Conservation (phyloP, 2,888 invertebrate genomes). For the Molorchus minor region DNA sequence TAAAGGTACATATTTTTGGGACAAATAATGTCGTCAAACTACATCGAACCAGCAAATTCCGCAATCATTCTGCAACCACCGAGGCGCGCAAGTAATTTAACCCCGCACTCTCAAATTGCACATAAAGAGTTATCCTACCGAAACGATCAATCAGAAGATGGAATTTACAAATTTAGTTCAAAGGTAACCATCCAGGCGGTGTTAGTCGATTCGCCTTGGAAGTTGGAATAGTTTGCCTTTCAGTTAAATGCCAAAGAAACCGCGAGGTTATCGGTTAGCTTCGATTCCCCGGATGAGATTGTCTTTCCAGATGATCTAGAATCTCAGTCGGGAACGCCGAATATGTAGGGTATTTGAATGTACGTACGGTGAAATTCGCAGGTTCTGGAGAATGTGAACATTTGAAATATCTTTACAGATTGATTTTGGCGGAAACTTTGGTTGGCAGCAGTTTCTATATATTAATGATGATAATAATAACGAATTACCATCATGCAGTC, state of each 20-base stretch:
- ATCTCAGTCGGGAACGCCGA: slow-evolving; percentile 9
- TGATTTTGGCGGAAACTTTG: no score
- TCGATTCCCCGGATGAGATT: slow-evolving; percentile 21
- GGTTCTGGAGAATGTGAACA: no score
- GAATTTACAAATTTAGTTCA: slow-evolving; percentile 20
- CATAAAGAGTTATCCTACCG: slow-evolving; percentile 15
- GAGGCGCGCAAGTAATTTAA: no score
- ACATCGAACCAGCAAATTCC: no score
- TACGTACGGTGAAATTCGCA: no score
- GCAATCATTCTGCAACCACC: no score
- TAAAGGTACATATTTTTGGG: no score
- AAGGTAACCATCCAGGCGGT: slow-evolving; percentile 12
- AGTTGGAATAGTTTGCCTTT: slow-evolving; percentile 28
- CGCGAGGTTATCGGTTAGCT: slow-evolving; percentile 23
- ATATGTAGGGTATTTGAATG: slow-evolving; percentile 10
- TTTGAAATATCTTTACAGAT: no score
- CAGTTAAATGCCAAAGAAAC: slow-evolving; percentile 23
- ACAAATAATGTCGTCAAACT: no score
- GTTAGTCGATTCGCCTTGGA: slow-evolving; percentile 8
- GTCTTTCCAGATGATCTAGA: slow-evolving; percentile 1
- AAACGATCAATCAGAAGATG: slow-evolving; percentile 8
- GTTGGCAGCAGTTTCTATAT: no score
- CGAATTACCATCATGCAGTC: no score
- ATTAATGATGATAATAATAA: no score
- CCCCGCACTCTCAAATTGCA: not conserved